A percentile compares a stretch with the other conserved stretches of the same genome.
These are phyloP conservation scores for Cataglyphis livida DNA, from an alignment of 2,888 invertebrate genomes.

Conservation along the genomic window DNA sequence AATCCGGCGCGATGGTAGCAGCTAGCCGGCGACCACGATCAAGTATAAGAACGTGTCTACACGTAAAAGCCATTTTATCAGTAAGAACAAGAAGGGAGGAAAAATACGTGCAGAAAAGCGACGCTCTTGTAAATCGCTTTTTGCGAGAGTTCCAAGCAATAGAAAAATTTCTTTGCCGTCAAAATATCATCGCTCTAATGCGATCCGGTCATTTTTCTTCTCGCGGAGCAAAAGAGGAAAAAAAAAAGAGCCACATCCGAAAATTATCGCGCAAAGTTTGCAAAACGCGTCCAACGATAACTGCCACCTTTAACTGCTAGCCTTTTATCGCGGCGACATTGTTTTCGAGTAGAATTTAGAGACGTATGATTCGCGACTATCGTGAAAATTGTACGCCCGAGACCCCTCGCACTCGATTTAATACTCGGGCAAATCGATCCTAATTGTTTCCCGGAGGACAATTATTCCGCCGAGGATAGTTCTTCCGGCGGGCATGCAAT, in stretches of 20 bases:
- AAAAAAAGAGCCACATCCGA: neutral
- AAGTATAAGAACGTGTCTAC: constrained; percentile 53
- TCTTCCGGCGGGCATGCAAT: constrained; percentile 30
- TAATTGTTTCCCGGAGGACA: constrained; percentile 49
- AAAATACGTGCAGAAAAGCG: neutral
- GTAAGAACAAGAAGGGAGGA: constrained; percentile 24
- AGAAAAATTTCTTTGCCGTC: constrained; percentile 1
- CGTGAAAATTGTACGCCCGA: neutral
- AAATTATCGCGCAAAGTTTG: constrained; percentile 19
- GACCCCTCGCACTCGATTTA: neutral
- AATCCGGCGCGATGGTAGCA: neutral
- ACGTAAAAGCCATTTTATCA: constrained; percentile 55
- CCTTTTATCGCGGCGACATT: neutral
- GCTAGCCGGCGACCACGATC: constrained; percentile 21
- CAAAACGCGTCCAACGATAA: neutral
- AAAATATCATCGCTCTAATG: constrained; percentile 17
- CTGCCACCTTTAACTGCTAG: too few species aligned
- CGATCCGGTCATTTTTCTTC: constrained; percentile 35
- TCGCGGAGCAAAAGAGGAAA: neutral
- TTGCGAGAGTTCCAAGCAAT: neutral
- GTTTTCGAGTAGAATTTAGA: neutral
- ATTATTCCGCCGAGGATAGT: constrained; percentile 43
- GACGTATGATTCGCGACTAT: neutral
- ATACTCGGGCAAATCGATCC: constrained; percentile 46
- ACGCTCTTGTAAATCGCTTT: constrained; percentile 45